phyloP scores from a whole-genome alignment of 35 echinoderm and acorn worm genomes.

The Amphiura filiformis region DNA sequence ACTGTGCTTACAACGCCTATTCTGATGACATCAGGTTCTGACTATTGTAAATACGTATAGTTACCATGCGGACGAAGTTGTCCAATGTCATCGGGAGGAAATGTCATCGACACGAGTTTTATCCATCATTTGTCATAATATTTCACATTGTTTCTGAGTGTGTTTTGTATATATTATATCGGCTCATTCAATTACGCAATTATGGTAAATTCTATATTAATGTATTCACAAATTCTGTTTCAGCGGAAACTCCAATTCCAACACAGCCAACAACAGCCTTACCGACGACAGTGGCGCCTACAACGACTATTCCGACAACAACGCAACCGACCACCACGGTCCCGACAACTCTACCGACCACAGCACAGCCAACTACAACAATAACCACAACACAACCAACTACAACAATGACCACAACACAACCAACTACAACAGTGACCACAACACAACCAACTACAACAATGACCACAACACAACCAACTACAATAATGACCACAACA shows the following conservation, averaged over 20 bases:
- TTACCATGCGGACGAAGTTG: too few species aligned
- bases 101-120: too few species aligned
- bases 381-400: neutral
- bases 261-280: neutral
- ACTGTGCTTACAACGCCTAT: neutral
- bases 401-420: neutral
- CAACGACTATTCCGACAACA: neutral
- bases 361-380: neutral
- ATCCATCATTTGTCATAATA: too few species aligned
- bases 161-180: too few species aligned
- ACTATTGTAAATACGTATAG: too few species aligned
- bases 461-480: neutral
- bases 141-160: too few species aligned
- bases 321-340: neutral
- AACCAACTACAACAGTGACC: conserved; percentile 2
- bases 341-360: neutral
- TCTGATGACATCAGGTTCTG: too few species aligned
- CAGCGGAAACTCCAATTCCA: neutral
- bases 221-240: too few species aligned
- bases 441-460: neutral
- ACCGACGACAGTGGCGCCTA: too few species aligned
- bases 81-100: too few species aligned
- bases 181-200: too few species aligned
- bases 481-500: neutral
- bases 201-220: too few species aligned